These are phyloP conservation scores for Rhamnusium bicolor DNA, from an alignment of 2,888 invertebrate species.

Conservation along the genomic window DNA sequence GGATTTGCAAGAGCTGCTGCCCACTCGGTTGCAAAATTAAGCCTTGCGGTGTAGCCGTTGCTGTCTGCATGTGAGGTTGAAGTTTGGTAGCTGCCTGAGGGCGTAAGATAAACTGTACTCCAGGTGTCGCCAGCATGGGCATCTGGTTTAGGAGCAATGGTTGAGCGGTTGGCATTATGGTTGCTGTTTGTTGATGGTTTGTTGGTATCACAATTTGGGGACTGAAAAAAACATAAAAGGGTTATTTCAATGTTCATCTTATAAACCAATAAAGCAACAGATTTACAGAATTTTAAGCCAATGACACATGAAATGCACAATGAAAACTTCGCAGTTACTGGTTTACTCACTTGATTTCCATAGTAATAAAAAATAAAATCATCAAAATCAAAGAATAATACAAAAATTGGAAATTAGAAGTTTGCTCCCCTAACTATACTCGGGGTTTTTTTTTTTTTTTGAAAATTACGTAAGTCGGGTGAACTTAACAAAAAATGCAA, in stretches of 20 bases:
- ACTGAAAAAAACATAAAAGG: conserved; percentile 54
- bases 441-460: too few species aligned
- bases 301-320: too few species aligned
- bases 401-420: too few species aligned
- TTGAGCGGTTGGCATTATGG: conserved; percentile 69
- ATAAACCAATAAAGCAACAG: neutral
- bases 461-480: too few species aligned
- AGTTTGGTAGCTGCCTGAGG: conserved; percentile 75
- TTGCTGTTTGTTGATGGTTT: conserved; percentile 63
- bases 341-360: too few species aligned
- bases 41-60: conserved; percentile 65
- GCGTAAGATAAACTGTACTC: conserved; percentile 81
- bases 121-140: conserved; percentile 74
- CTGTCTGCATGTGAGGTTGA: conserved; percentile 63
- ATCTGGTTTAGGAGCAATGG: conserved; percentile 69
- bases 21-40: conserved; percentile 67
- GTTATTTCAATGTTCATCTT: too few species aligned
- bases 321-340: too few species aligned
- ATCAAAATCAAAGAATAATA: too few species aligned
- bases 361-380: too few species aligned
- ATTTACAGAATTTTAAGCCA: too few species aligned
- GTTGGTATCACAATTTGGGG: conserved; percentile 69
- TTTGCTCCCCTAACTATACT: too few species aligned
- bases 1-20: conserved; percentile 65
- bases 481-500: too few species aligned